Percentiles rank a stretch among this genome's conserved stretches.
Conservation (phyloP, 1,140 invertebrate genomes). For the Halyomorpha halys region DNA sequence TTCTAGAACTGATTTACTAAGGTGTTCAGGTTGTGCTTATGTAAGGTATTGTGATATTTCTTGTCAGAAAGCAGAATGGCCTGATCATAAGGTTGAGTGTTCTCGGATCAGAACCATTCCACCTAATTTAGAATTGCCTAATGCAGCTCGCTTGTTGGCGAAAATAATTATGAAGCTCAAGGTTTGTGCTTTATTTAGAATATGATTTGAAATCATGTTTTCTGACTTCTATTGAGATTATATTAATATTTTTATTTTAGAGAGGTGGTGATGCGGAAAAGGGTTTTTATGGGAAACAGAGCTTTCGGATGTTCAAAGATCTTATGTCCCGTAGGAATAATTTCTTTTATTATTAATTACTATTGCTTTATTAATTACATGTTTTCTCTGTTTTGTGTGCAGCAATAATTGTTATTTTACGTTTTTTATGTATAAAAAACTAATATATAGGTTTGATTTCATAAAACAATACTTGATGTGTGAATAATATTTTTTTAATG, state of each 20-base stretch:
- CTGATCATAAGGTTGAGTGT: conserved; percentile 66
- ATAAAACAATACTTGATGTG: too few species aligned
- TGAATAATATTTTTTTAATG: too few species aligned
- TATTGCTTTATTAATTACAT: not conserved
- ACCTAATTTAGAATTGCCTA: conserved; percentile 53
- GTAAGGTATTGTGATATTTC: conserved; percentile 62
- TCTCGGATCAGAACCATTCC: conserved; percentile 51
- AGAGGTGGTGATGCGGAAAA: conserved; percentile 52
- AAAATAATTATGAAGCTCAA: conserved; percentile 57
- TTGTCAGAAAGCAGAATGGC: conserved; percentile 67
- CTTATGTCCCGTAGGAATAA: conserved; percentile 67
- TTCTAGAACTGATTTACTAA: conserved; percentile 53
- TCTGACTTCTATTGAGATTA: conserved; percentile 7
- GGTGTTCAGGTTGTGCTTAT: conserved; percentile 69
- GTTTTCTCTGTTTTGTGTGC: too few species aligned
- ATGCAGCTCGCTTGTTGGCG: conserved; percentile 60
- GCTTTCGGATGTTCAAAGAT: conserved; percentile 65
- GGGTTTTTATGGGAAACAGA: conserved; percentile 53
- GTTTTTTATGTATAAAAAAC: too few species aligned
- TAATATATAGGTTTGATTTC: too few species aligned
- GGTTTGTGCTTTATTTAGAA: conserved; percentile 28
- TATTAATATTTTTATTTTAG: conserved; percentile 32
- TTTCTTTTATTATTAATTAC: not conserved
- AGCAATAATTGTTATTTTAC: too few species aligned
- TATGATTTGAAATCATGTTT: not conserved